Evolutionary conservation across 2,113 vertebrate species (phyloP).

Genomic region (Rostratula benghalensis): DNA sequence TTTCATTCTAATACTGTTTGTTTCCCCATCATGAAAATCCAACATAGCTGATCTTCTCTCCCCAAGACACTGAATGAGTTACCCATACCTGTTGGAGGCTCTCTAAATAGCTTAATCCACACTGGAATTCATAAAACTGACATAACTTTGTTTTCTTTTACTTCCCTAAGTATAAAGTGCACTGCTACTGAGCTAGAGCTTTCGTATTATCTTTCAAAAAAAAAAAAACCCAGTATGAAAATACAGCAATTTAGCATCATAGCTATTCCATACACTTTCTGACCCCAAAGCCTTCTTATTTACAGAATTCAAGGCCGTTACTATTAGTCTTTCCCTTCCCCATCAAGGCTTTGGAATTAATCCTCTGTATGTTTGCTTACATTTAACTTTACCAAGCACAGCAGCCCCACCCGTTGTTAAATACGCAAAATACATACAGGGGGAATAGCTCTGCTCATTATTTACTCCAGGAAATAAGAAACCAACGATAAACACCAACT

Average conservation of each 20-base stretch:
- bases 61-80: not conserved
- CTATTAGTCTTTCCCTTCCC: not conserved
- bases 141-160: not conserved
- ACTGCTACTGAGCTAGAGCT: not conserved
- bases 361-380: not conserved
- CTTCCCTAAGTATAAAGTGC: not conserved
- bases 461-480: not conserved
- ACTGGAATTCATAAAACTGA: not conserved
- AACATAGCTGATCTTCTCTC: not conserved
- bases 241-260: not conserved
- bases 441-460: not conserved
- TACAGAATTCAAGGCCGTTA: not conserved
- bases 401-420: not conserved
- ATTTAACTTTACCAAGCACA: not conserved
- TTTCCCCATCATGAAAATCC: not conserved
- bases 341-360: not conserved
- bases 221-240: not conserved
- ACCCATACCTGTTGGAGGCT: not conserved
- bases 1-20: not conserved
- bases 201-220: not conserved
- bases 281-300: not conserved
- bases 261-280: not conserved
- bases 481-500: not conserved
- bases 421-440: not conserved
- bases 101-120: not conserved